Conservation (phyloP, 2,113 vertebrate genomes). For the Zootoca vivipara region DNA sequence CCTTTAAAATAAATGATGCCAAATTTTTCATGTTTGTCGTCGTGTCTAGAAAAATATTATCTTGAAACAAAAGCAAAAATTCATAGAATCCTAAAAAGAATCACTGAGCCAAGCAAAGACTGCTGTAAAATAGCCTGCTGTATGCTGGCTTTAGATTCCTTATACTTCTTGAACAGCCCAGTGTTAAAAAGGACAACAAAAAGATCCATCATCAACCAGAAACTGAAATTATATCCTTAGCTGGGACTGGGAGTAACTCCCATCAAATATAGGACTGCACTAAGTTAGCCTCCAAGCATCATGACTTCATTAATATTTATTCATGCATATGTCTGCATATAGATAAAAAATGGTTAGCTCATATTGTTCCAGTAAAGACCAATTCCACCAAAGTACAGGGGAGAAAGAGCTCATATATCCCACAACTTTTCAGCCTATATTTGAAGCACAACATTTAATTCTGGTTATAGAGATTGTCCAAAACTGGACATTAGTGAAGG, state of each 20-base stretch:
- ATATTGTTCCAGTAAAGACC: not conserved
- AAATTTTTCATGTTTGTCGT: not conserved
- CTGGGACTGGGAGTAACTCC: no score
- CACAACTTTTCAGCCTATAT: not conserved
- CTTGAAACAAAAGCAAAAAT: not conserved
- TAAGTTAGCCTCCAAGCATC: not conserved
- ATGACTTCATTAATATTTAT: not conserved
- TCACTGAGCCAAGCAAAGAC: not conserved
- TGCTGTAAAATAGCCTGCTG: not conserved
- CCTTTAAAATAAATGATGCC: not conserved
- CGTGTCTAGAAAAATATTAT: not conserved
- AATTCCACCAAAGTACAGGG: not conserved
- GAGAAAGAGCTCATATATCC: not conserved
- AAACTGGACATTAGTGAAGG: conserved; percentile 2
- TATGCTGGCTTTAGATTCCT: not conserved
- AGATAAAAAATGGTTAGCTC: not conserved
- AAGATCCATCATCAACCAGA: not conserved
- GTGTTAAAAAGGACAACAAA: not conserved
- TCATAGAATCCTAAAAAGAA: not conserved
- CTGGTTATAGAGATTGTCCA: not conserved
- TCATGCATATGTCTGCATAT: not conserved
- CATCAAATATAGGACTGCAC: no score
- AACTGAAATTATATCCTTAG: no score
- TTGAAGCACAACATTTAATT: not conserved
- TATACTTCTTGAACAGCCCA: not conserved